phyloP scores from a whole-genome alignment of 2,113 vertebrate genomes.

The Apaloderma vittatum region DNA sequence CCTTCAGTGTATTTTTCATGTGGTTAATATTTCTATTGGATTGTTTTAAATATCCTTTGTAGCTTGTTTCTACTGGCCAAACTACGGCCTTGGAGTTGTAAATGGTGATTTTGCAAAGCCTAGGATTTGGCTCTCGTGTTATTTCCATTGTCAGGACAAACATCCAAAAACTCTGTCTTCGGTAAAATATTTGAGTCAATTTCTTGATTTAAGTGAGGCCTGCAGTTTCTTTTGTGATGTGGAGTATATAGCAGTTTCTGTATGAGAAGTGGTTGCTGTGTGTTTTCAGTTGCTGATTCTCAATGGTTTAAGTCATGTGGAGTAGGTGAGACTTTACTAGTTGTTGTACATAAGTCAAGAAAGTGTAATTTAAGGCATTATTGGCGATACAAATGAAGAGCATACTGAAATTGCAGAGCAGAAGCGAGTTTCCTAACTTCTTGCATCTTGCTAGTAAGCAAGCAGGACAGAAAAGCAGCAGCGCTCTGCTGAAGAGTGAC shows the following conservation, averaged over 20 bases:
- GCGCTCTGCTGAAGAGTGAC: background rate
- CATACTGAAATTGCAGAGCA: background rate
- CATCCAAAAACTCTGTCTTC: background rate
- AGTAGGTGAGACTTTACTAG: background rate
- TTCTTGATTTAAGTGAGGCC: background rate
- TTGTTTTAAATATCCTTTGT: background rate
- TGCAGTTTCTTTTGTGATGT: background rate
- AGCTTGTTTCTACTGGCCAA: background rate
- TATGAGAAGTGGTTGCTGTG: background rate
- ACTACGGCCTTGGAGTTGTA: background rate
- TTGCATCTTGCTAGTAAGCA: background rate
- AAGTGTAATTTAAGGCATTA: background rate
- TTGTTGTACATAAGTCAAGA: background rate
- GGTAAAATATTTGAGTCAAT: background rate
- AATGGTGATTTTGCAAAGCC: background rate
- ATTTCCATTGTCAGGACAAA: background rate
- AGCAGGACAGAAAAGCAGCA: background rate
- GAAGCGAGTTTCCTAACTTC: background rate
- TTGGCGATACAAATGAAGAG: background rate
- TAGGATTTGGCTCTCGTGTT: background rate
- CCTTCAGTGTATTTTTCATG: background rate
- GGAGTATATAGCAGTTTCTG: background rate
- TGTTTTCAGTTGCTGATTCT: background rate
- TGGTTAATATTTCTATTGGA: background rate
- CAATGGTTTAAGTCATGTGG: fast-evolving